Evolutionary conservation across 2,888 invertebrate genomes (phyloP).

Genomic region (Agrotis segetum): DNA sequence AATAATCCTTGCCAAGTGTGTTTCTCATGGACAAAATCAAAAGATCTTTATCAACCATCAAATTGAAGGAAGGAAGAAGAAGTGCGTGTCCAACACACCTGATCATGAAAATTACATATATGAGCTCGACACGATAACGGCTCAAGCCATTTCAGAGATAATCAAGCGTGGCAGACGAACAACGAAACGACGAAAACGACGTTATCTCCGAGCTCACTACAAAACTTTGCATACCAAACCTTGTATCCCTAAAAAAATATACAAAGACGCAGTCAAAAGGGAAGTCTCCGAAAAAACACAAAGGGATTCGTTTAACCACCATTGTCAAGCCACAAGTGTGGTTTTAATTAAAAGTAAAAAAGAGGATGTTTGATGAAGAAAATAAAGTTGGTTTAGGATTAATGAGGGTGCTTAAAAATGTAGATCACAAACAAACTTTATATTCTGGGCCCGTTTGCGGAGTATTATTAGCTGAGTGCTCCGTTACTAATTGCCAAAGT

Average conservation of each 20-base stretch:
- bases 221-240: conserved; percentile 45
- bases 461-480: conserved; percentile 34
- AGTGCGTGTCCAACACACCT: conserved; percentile 16
- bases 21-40: background rate
- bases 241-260: conserved; percentile 52
- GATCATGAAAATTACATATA: background rate
- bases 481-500: conserved; percentile 49
- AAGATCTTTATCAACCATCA: conserved; percentile 4
- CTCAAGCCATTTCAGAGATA: conserved; percentile 45
- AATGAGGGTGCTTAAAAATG: conserved; percentile 68
- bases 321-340: conserved; percentile 72
- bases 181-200: conserved; percentile 42
- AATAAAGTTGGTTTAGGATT: conserved; percentile 74
- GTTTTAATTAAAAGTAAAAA: conserved; percentile 71
- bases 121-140: conserved; percentile 16
- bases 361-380: conserved; percentile 69
- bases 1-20: background rate
- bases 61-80: conserved; percentile 2
- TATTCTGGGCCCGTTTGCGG: conserved; percentile 39
- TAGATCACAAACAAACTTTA: conserved; percentile 55
- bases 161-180: conserved; percentile 45
- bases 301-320: conserved; percentile 70
- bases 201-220: conserved; percentile 47
- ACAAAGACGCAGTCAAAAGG: conserved; percentile 57
- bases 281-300: conserved; percentile 66